Evolutionary conservation across 2,888 invertebrate species (phyloP).

Genomic region (Acanthosepion lycidas): DNA sequence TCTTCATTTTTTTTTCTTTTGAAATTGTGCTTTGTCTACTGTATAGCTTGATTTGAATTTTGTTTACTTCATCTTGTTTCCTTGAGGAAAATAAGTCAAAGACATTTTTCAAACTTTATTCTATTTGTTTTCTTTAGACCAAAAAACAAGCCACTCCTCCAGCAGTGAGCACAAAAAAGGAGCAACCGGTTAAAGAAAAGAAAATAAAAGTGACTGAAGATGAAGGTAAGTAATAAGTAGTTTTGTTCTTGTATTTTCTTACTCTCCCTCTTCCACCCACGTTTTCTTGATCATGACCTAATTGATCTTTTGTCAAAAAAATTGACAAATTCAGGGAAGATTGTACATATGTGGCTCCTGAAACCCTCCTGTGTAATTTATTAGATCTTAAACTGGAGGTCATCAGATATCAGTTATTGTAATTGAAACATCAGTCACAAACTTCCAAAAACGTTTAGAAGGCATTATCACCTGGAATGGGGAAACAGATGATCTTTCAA

Average conservation of each 20-base stretch:
- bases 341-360: no score
- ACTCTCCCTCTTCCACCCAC: neutral
- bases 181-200: neutral
- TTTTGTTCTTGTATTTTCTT: no score
- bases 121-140: neutral
- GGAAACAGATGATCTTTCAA: no score
- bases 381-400: no score
- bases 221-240: neutral
- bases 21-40: neutral
- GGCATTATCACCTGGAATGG: no score
- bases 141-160: slow-evolving; percentile 21
- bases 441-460: no score
- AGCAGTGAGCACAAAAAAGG: neutral
- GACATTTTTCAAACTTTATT: neutral
- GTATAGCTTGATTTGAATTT: neutral
- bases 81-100: neutral
- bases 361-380: no score
- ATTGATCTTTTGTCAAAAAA: no score
- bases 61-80: neutral
- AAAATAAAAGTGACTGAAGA: neutral
- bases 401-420: no score
- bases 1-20: neutral
- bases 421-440: no score
- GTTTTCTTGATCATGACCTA: neutral
- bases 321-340: no score